phyloP scores from a whole-genome alignment of 2,888 invertebrate genomes.

The Drosophila cracens region DNA sequence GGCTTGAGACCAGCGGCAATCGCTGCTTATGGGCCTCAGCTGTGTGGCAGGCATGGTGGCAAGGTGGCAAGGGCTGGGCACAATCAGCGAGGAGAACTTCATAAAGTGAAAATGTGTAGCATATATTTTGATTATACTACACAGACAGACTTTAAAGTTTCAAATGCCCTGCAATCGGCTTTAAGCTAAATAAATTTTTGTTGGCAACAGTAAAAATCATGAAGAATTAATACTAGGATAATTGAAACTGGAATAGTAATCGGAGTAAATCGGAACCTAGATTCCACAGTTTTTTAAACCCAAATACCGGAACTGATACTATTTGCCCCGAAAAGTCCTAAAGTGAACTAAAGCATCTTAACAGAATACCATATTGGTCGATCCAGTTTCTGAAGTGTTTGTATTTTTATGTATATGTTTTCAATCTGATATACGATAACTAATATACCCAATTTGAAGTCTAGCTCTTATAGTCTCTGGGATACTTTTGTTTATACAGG shows the following conservation, averaged over 20 bases:
- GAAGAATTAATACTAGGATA: not conserved
- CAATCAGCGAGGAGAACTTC: conserved; percentile 59
- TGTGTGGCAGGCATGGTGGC: conserved; percentile 8
- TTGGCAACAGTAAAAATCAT: not conserved
- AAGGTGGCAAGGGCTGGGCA: conserved; percentile 10
- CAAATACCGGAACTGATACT: not conserved
- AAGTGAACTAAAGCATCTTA: not conserved
- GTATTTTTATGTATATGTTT: too few relatives aligned
- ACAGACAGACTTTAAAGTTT: not conserved
- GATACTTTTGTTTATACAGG: not conserved
- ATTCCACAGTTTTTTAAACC: not conserved
- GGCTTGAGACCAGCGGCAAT: conserved; percentile 59
- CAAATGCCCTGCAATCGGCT: conserved; percentile 23
- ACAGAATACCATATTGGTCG: not conserved
- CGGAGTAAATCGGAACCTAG: not conserved
- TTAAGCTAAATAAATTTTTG: not conserved
- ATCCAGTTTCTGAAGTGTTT: too few relatives aligned
- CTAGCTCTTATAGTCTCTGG: too few relatives aligned
- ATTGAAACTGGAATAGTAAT: not conserved
- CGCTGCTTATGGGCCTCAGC: conserved; percentile 35
- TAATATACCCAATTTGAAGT: not conserved
- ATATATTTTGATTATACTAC: conserved; percentile 61
- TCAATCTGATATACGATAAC: not conserved
- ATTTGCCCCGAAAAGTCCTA: not conserved
- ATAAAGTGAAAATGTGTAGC: conserved; percentile 78